Conservation (phyloP, 2,888 invertebrate species). For the Drosophila siamana region DNA sequence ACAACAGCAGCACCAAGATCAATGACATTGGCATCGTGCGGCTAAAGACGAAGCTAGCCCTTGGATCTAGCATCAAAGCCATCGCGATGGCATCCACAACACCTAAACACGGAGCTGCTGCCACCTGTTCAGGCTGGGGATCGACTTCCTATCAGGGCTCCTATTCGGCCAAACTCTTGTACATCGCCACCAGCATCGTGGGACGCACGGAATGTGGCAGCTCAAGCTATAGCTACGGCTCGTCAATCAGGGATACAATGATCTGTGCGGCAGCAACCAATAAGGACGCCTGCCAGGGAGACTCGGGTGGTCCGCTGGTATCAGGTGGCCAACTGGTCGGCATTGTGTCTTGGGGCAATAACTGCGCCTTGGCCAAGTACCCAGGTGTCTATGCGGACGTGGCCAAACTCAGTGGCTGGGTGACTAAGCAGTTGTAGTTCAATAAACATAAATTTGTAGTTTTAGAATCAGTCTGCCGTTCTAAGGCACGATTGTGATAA, state of each 20-base stretch:
- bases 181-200: constrained; percentile 54
- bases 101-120: constrained; percentile 38
- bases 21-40: constrained; percentile 57
- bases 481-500: constrained; percentile 1
- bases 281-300: constrained; percentile 81
- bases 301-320: constrained; percentile 82
- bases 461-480: constrained; percentile 5
- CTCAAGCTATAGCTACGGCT: constrained; percentile 84
- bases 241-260: constrained; percentile 60
- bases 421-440: constrained; percentile 38
- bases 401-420: constrained; percentile 63
- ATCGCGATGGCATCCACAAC: constrained; percentile 49
- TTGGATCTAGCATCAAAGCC: constrained; percentile 41
- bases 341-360: constrained; percentile 80
- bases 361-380: constrained; percentile 68
- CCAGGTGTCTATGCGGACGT: constrained; percentile 82
- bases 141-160: constrained; percentile 30
- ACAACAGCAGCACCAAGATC: constrained; percentile 5
- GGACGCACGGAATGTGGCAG: constrained; percentile 81
- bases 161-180: constrained; percentile 33
- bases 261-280: constrained; percentile 67
- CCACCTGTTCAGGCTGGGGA: constrained; percentile 60
- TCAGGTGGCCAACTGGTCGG: constrained; percentile 68
- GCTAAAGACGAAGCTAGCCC: constrained; percentile 25
- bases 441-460: background rate